Evolutionary conservation across 2,888 invertebrate species (phyloP).

Genomic region (Deilephila elpenor): DNA sequence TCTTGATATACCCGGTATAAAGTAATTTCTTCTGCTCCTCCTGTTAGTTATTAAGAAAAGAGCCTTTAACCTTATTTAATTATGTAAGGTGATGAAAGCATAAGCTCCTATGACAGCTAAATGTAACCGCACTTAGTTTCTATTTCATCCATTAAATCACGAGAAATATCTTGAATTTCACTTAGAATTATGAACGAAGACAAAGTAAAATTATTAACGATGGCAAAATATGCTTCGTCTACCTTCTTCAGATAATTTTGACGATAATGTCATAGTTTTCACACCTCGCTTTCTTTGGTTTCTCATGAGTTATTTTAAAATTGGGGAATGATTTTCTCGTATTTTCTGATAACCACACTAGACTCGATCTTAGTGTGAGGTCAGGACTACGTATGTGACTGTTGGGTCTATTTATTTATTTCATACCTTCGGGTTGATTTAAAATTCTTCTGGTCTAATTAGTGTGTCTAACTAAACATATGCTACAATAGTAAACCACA

Average conservation of each 20-base stretch:
- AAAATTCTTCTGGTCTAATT: too few species aligned
- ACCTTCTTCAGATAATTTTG: not conserved
- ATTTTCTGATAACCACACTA: too few species aligned
- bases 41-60: not conserved
- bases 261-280: too few species aligned
- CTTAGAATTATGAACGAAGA: constrained; percentile 26
- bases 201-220: not conserved
- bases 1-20: not conserved
- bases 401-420: too few species aligned
- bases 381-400: too few species aligned
- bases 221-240: not conserved
- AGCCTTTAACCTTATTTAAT: constrained; percentile 19
- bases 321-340: too few species aligned
- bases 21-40: not conserved
- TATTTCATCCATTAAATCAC: constrained; percentile 22
- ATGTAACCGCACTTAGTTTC: constrained; percentile 19
- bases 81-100: constrained; percentile 20
- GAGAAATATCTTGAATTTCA: constrained; percentile 28
- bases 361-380: too few species aligned
- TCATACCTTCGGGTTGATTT: too few species aligned
- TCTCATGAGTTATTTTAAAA: too few species aligned
- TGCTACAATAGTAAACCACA: not conserved
- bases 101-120: constrained; percentile 4
- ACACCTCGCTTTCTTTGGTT: too few species aligned
- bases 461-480: not conserved